A percentile compares a stretch with the other conserved stretches of the same genome.
phyloP scores from a whole-genome alignment of 2,113 vertebrate genomes.

The Bungarus multicinctus region DNA sequence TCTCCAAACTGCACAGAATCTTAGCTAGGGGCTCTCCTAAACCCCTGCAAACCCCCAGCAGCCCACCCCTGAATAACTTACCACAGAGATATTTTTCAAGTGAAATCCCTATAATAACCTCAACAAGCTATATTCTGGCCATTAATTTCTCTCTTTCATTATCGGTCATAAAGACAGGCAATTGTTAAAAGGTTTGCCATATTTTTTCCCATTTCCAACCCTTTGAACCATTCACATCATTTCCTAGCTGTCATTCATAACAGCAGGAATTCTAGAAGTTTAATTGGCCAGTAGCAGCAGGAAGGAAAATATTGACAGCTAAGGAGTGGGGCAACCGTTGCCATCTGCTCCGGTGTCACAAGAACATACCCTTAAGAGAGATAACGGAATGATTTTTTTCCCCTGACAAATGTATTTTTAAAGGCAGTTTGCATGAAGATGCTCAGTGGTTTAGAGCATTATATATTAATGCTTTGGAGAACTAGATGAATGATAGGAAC shows the following conservation, averaged over 20 bases:
- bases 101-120: neutral
- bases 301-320: slow-evolving; percentile 19
- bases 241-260: slow-evolving; percentile 19
- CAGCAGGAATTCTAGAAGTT: slow-evolving; percentile 19
- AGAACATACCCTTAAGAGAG: slow-evolving; percentile 8
- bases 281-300: slow-evolving; percentile 20
- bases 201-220: neutral
- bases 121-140: neutral
- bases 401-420: slow-evolving; percentile 20
- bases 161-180: neutral
- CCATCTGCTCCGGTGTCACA: slow-evolving; percentile 28
- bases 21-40: no score
- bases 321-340: slow-evolving; percentile 5
- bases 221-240: slow-evolving; percentile 11
- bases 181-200: neutral
- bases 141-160: neutral
- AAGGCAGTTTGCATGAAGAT: neutral
- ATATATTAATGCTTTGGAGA: slow-evolving; percentile 7
- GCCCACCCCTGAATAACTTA: neutral
- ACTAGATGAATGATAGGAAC: neutral
- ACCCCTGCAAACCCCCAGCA: no score
- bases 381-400: neutral
- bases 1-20: no score
- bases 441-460: slow-evolving; percentile 8
- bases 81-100: neutral